These are phyloP conservation scores for Frankliniella intonsa DNA, from an alignment of 2,888 invertebrate genomes.

Conservation along the genomic window DNA sequence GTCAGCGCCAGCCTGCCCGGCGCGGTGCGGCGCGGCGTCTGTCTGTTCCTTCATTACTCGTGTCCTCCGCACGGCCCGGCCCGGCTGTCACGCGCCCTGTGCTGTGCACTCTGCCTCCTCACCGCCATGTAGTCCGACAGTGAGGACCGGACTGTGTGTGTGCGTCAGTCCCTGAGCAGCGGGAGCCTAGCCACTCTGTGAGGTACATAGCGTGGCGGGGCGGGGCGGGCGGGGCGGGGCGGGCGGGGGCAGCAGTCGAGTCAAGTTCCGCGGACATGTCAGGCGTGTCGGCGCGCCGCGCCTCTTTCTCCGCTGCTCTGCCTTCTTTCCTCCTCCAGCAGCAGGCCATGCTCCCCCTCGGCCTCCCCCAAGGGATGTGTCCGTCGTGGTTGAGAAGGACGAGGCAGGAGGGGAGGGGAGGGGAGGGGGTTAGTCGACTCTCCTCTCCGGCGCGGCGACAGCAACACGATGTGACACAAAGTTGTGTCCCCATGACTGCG, in stretches of 20 bases:
- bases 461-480: too few species aligned
- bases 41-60: neutral
- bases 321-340: neutral
- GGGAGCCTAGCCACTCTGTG: too few species aligned
- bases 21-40: neutral
- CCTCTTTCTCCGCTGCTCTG: conserved; percentile 27
- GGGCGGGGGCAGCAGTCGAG: too few species aligned
- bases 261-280: neutral
- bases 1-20: neutral
- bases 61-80: neutral
- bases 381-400: too few species aligned
- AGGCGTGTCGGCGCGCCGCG: neutral
- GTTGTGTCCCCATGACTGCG: too few species aligned
- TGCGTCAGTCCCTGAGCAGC: too few species aligned
- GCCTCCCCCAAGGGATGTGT: too few species aligned
- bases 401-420: too few species aligned
- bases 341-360: too few species aligned
- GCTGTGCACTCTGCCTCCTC: neutral
- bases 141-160: neutral
- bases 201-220: too few species aligned
- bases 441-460: too few species aligned
- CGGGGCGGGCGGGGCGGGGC: neutral
- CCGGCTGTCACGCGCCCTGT: neutral
- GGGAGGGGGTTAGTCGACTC: too few species aligned
- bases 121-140: neutral